Evolutionary conservation across 2,113 vertebrate genomes (phyloP), one percentile per base, ranked within the genome.

Genomic region (Lasiurus borealis): DNA sequence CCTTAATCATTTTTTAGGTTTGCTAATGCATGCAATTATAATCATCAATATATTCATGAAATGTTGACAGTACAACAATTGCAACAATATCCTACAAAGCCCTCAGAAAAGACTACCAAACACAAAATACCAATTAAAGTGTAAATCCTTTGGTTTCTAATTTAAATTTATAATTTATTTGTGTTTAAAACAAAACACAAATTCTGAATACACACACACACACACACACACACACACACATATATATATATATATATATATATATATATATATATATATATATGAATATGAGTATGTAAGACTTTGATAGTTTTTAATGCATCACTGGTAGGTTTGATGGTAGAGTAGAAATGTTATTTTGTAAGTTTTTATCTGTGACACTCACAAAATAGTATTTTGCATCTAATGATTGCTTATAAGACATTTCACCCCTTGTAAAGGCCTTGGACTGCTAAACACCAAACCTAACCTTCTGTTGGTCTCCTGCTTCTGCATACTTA

Each of bases 81-180:
- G 12, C 34, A 88, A n/a, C 25, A 87, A 87, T 71, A 59, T 84
- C 34, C 52, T 66, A 88, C 40, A 75, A 91, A 78, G 27, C 88
- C 2, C n/a, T 88, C 12, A 73, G 68, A 88, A 94, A 68, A 92
- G 29, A 40, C n/a, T 82, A 46, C 48, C 27, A 64, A 92, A 66
- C 8, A 66, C 25, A 80, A 95, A 66, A 3, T 64, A 50, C 16
- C 52, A 86, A 71, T 90, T 94, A 86, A 92, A 71, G 4, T 86
- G 11, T 46, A 73, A 89, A 62, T 87, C 8, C 6, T 91, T 81
- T 94, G 8, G 11, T 57, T 94, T 91, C 7, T 34, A 69, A 81
- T 88, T 91, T 84, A 86, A 95, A 93, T 71, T 66, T 94, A 29
- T 71, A 95, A 94, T 72, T 91, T 89, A 77, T 31, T 76, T 77